These are phyloP conservation scores for Caerostris extrusa DNA, from an alignment of 1,140 invertebrate genomes.

Conservation along the genomic window DNA sequence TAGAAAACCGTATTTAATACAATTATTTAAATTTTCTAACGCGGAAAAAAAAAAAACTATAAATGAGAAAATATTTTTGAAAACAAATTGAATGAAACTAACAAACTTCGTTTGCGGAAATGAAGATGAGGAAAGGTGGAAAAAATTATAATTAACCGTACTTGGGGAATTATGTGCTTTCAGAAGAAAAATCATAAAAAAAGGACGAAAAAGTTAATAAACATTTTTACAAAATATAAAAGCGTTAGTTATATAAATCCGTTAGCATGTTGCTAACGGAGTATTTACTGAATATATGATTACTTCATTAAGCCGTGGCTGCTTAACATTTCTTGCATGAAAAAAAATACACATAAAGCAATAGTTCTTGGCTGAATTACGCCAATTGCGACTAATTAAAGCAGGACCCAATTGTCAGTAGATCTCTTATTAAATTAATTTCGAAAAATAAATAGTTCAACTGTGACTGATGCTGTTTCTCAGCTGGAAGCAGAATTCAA, in stretches of 20 bases:
- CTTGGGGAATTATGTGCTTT: not conserved
- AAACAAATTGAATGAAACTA: not conserved
- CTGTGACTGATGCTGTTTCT: no score
- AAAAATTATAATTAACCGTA: not conserved
- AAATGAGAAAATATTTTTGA: not conserved
- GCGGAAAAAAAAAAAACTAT: not conserved
- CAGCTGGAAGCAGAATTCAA: no score
- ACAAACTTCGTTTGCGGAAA: not conserved
- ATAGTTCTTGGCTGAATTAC: no score
- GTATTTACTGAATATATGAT: no score
- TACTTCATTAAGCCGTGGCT: not conserved
- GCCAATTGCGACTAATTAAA: no score
- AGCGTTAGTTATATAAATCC: no score
- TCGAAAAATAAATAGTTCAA: no score
- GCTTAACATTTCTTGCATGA: not conserved
- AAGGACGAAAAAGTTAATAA: no score
- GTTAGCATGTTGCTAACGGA: no score
- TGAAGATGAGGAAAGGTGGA: not conserved
- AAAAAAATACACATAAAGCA: not conserved
- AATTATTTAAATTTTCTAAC: constrained; percentile 11
- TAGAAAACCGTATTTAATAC: not conserved
- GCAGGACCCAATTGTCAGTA: no score
- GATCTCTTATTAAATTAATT: no score
- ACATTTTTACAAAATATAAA: no score
- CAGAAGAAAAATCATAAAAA: not conserved